These are phyloP conservation scores for Aphelenchoides fujianensis DNA, from an alignment of 1,140 invertebrate genomes.

Conservation along the genomic window DNA sequence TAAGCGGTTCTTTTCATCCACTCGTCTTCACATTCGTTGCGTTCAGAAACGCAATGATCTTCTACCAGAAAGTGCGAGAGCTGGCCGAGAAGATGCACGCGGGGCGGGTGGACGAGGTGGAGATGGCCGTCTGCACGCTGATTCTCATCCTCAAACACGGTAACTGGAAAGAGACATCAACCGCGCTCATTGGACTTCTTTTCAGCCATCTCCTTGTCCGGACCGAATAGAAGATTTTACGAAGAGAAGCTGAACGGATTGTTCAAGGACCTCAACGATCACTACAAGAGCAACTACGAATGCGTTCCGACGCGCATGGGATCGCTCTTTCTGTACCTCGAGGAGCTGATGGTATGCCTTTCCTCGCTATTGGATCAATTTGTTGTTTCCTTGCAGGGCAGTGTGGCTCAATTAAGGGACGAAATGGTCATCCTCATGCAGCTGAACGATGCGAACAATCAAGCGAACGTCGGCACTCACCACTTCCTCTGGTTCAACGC, in stretches of 20 bases:
- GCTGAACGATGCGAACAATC: background rate
- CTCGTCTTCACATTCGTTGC: no score
- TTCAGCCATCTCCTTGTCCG: no score
- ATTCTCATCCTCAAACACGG: background rate
- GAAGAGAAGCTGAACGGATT: conserved; percentile 1
- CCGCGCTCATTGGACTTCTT: no score
- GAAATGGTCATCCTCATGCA: background rate
- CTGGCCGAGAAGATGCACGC: background rate
- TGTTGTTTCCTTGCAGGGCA: background rate
- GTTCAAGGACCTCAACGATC: conserved; percentile 7
- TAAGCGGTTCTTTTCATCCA: no score
- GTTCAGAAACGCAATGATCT: no score
- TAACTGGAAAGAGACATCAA: no score
- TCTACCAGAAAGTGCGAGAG: background rate
- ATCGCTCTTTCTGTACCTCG: no score
- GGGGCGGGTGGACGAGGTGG: background rate
- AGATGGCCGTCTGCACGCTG: background rate
- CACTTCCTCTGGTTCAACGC: background rate
- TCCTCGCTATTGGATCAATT: background rate
- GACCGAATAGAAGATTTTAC: no score
- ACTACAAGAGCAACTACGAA: no score
- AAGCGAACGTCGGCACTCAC: background rate
- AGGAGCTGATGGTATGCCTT: background rate
- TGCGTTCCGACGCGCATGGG: no score
- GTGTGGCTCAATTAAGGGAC: background rate